phyloP scores from a whole-genome alignment of 2,113 vertebrate species.

The Eurystomus gularis region DNA sequence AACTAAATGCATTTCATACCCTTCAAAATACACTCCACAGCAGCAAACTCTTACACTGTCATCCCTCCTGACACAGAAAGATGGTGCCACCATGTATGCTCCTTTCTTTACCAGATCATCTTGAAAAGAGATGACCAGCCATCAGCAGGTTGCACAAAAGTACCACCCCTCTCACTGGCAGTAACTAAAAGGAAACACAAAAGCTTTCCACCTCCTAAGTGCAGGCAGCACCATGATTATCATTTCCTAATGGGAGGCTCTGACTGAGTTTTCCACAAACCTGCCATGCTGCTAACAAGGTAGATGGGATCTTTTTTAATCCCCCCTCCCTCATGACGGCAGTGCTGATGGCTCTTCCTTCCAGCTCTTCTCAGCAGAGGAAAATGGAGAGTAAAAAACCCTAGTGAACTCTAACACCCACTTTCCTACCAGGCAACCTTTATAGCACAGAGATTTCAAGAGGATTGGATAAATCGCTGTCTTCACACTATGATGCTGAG shows the following conservation, averaged over 20 bases:
- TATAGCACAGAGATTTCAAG: neutral
- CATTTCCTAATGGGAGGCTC: neutral
- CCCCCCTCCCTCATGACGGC: neutral
- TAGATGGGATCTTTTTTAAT: neutral
- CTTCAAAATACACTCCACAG: neutral
- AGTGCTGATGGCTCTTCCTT: neutral
- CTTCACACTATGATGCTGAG: neutral
- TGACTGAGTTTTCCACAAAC: neutral
- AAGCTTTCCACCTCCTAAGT: neutral
- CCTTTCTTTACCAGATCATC: neutral
- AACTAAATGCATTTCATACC: neutral
- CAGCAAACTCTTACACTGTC: neutral
- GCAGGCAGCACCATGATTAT: neutral
- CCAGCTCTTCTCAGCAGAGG: neutral
- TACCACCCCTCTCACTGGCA: neutral
- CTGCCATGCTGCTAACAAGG: neutral
- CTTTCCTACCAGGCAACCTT: neutral
- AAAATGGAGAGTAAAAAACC: neutral
- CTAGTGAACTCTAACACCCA: neutral
- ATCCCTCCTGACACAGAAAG: neutral
- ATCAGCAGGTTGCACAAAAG: neutral
- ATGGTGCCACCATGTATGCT: accelerated
- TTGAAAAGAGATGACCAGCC: neutral
- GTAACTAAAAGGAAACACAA: neutral
- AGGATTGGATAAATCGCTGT: neutral